phyloP scores from a whole-genome alignment of 2,797 vertebrate genomes.

The Salarias fasciatus region DNA sequence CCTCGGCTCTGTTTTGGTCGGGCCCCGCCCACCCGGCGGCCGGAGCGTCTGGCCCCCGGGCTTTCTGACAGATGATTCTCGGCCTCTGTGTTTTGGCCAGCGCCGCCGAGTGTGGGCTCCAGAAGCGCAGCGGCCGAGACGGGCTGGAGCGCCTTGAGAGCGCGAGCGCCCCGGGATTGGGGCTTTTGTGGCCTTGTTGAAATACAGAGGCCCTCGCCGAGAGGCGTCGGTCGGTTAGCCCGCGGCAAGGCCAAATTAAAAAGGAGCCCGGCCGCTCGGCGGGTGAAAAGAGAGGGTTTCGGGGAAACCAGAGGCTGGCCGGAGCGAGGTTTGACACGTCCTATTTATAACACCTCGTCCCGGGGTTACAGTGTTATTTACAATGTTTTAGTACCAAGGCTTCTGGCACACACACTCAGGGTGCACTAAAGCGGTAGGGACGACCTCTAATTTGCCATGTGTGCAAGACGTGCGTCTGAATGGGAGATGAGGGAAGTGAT shows the following conservation, averaged over 20 bases:
- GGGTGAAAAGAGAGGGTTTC: conserved; percentile 85
- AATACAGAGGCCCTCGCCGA: conserved; percentile 89
- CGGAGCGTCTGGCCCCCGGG: conserved; percentile 68
- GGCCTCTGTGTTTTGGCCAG: conserved; percentile 81
- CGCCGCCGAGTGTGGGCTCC: conserved; percentile 80
- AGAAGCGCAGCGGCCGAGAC: conserved; percentile 74
- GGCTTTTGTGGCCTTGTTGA: conserved; percentile 93
- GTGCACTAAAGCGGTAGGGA: conserved; percentile 66
- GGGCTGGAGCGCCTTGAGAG: conserved; percentile 68
- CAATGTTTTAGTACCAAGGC: conserved; percentile 67
- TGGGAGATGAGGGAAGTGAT: conserved; percentile 71
- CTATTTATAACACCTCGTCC: conserved; percentile 94
- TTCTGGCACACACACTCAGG: conserved; percentile 63
- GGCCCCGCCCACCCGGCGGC: conserved; percentile 66
- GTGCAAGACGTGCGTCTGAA: conserved; percentile 67
- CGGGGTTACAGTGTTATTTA: conserved; percentile 80
- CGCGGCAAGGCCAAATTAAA: conserved; percentile 90
- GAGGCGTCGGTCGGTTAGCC: conserved; percentile 95
- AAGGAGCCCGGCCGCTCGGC: conserved; percentile 83
- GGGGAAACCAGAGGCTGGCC: conserved; percentile 82
- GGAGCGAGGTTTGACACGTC: conserved; percentile 85
- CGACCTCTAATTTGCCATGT: conserved; percentile 82
- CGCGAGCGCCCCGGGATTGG: conserved; percentile 73
- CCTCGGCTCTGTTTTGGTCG: conserved; percentile 78
- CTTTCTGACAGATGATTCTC: conserved; percentile 86